phyloP scores from a whole-genome alignment of 2,113 vertebrate species.

The Meriones unguiculatus region DNA sequence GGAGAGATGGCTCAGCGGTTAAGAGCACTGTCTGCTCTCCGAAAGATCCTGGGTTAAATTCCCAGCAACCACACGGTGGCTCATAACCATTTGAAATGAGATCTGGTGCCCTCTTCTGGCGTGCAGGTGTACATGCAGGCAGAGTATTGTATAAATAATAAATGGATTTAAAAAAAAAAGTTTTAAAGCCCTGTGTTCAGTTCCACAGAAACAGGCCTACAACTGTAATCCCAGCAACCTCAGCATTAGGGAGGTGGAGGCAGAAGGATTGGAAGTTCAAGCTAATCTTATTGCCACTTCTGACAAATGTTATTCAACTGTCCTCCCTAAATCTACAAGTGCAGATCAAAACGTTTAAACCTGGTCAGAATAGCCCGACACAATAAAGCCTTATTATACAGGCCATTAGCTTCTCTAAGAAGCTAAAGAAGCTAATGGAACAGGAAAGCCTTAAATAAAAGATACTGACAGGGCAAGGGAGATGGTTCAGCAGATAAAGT shows the following conservation, averaged over 20 bases:
- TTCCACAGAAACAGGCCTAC: background rate
- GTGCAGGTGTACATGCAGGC: no score
- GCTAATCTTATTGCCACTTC: background rate
- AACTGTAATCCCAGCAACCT: background rate
- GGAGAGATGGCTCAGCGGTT: no score
- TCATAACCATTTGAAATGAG: no score
- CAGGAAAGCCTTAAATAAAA: background rate
- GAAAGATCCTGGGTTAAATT: no score
- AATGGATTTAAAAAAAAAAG: no score
- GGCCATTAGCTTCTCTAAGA: background rate
- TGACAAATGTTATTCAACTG: background rate
- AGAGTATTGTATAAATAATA: no score
- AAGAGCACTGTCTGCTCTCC: no score
- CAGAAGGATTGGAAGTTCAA: background rate
- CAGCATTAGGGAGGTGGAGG: background rate
- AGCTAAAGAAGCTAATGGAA: background rate
- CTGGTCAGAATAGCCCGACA: background rate
- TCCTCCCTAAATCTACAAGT: background rate
- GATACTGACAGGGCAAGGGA: background rate
- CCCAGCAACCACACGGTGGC: no score
- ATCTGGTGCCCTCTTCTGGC: no score
- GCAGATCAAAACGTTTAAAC: background rate
- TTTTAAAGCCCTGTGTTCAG: background rate
- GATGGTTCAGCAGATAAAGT: background rate
- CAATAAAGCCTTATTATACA: background rate